Evolutionary conservation across 1,140 invertebrate genomes (phyloP).

Genomic region (Schlechtendalia chinensis): DNA sequence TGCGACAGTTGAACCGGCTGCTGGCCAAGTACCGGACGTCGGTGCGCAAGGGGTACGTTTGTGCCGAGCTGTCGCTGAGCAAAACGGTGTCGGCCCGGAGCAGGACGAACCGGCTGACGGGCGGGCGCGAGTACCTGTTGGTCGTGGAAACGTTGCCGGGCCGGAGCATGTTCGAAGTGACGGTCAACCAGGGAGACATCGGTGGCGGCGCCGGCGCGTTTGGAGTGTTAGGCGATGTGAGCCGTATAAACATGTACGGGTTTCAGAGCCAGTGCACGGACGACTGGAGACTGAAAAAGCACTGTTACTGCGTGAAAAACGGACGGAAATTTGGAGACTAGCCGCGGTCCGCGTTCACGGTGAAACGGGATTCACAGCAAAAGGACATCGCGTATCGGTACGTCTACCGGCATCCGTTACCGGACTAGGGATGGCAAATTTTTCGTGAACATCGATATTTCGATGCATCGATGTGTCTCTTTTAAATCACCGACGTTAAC

Average conservation of each 20-base stretch:
- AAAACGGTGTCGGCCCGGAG: slow-evolving; percentile 53
- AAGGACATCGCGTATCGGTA: too few species aligned
- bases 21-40: background rate
- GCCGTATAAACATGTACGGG: slow-evolving; percentile 78
- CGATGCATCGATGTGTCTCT: too few species aligned
- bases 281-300: slow-evolving; percentile 72
- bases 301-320: slow-evolving; percentile 66
- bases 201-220: slow-evolving; percentile 40
- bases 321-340: background rate
- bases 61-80: slow-evolving; percentile 59
- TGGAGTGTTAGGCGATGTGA: slow-evolving; percentile 66
- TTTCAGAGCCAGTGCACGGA: slow-evolving; percentile 75
- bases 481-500: too few species aligned
- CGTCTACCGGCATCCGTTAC: too few species aligned
- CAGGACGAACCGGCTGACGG: slow-evolving; percentile 47
- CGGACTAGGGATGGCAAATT: too few species aligned
- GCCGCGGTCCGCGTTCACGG: too few species aligned
- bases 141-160: slow-evolving; percentile 60
- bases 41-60: slow-evolving; percentile 55
- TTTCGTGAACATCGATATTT: too few species aligned
- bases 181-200: slow-evolving; percentile 59
- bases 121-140: slow-evolving; percentile 52
- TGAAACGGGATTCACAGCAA: too few species aligned
- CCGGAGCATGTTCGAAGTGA: slow-evolving; percentile 73
- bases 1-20: background rate